These are phyloP conservation scores for Seriola dumerili DNA, from an alignment of 2,113 vertebrate species.

Conservation along the genomic window DNA sequence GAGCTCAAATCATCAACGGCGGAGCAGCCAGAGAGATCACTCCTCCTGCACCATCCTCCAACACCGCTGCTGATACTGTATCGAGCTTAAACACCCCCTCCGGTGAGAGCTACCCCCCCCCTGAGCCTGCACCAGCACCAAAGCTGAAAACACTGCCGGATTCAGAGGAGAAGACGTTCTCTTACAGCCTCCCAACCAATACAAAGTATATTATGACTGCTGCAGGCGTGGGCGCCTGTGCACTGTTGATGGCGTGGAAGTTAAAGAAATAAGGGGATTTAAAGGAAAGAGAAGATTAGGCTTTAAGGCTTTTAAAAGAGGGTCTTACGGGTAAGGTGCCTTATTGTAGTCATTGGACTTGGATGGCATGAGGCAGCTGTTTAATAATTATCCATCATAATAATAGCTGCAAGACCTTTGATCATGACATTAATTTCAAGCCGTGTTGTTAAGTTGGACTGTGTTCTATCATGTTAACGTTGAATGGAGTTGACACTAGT, in stretches of 20 bases:
- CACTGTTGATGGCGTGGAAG: constrained; percentile 76
- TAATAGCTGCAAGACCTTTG: constrained; percentile 57
- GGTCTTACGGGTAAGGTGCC: constrained; percentile 48
- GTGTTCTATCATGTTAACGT: constrained; percentile 6
- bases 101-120: background rate
- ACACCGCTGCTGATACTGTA: background rate
- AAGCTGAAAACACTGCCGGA: constrained; percentile 13
- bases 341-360: constrained; percentile 52
- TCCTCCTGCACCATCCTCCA: background rate
- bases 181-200: background rate
- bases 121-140: constrained; percentile 14
- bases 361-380: constrained; percentile 32
- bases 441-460: constrained; percentile 15
- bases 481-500: background rate
- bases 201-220: constrained; percentile 69
- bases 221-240: constrained; percentile 68
- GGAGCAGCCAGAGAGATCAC: constrained; percentile 35
- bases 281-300: constrained; percentile 45
- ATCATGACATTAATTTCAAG: constrained; percentile 33
- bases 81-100: background rate
- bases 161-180: background rate
- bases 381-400: constrained; percentile 61
- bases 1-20: constrained; percentile 34
- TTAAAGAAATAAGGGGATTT: constrained; percentile 66
- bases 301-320: constrained; percentile 32